Percentiles rank a stretch among this genome's conserved stretches.
phyloP scores from a whole-genome alignment of 2,113 vertebrate species.

The Rhinolophus sinicus region DNA sequence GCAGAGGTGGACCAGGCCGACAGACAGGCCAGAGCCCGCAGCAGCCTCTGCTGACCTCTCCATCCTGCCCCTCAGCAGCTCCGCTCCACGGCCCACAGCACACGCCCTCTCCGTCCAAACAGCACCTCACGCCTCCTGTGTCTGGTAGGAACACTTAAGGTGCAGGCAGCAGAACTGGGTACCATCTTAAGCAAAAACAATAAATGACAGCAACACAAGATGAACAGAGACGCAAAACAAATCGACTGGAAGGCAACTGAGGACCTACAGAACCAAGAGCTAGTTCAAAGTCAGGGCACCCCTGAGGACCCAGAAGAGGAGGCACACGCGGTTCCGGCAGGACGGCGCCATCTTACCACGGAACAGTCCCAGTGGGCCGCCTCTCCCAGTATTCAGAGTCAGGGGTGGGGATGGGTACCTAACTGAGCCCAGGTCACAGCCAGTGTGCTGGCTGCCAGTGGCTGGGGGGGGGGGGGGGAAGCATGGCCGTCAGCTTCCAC shows the following conservation, averaged over 20 bases:
- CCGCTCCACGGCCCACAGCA: neutral
- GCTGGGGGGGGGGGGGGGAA: no score
- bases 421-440: neutral
- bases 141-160: neutral
- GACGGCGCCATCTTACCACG: no score
- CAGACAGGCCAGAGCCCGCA: neutral
- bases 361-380: no score
- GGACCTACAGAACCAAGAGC: neutral
- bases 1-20: no score
- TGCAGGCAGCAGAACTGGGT: neutral
- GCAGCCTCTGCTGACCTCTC: neutral
- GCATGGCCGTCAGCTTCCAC: rapidly evolving
- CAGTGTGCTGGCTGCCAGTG: no score
- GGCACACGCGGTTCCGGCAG: neutral
- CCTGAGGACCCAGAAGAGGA: no score
- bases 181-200: neutral
- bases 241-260: neutral
- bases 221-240: neutral
- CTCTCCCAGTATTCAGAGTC: no score
- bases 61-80: neutral
- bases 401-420: no score
- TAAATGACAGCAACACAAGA: neutral
- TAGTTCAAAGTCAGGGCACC: neutral
- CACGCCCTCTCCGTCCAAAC: neutral
- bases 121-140: neutral